Evolutionary conservation across 1,140 invertebrate species (phyloP), one percentile per base, ranked within the genome.

Genomic region (Papilio helenus): DNA sequence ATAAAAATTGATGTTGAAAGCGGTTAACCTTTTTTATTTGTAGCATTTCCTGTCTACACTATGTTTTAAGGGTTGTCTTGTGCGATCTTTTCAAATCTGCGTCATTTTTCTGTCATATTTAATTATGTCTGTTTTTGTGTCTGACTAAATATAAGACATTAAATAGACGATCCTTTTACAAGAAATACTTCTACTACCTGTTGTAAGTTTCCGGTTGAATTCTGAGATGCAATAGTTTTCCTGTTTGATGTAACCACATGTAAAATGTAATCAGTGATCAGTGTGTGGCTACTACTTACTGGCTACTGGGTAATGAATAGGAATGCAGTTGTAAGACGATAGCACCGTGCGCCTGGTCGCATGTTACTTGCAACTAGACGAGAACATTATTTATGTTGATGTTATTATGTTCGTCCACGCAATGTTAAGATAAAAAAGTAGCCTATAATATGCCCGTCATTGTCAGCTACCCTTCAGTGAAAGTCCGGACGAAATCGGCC

Each of bases 211-310:
- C 26, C 61, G 14, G 14, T 68, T 16, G 23, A 29, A 29, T 68
- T 68, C 20, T 68, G 16, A 68, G 23, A 34, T 68, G 55, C 55
- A 58, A 29, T 68, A 68, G 61, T 68, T 68, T 29, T 29, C 61
- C 61, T 68, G 26, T 68, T 34, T 68, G 61, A 68, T 68, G 61
- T 68, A 68, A 68, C 58, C 58, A 61, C 61, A 68, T 68, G 61
- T 29, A 68, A 68, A 68, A 68, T 68, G 61, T 68, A 68, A 68
- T 68, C 61, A 68, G 61, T 68, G 61, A 68, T 29, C 61, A 29
- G 23, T 29, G 26, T 68, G 26, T 68, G 61, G 61, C 61, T 68
- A 26, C 55, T 10, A 18, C 16, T 18, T 20, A 61, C 61, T 68
- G 61, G 61, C 10, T 20, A 61, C 61, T 68, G 61, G 61, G 61